Percentiles rank a stretch among this genome's conserved stretches.
phyloP scores from a whole-genome alignment of 1,140 invertebrate species.

The Dendrolimus punctatus region DNA sequence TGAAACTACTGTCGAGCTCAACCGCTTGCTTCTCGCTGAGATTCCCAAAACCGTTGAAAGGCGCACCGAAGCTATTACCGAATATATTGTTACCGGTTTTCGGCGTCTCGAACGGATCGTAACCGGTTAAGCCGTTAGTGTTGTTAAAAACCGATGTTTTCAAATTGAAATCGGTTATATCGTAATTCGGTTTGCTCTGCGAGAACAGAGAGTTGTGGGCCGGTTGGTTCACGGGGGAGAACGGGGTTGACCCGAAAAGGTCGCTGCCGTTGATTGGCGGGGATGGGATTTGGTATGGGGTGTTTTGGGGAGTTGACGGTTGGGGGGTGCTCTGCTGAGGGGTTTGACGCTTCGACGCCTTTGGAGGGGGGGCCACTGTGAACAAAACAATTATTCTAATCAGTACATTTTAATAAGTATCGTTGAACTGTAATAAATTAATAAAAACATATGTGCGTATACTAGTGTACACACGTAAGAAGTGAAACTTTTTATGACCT shows the following conservation, averaged over 20 bases:
- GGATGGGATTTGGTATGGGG: conserved; percentile 35
- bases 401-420: too few relatives aligned
- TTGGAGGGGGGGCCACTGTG: conserved; percentile 86
- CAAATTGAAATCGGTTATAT: conserved; percentile 63
- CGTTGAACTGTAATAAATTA: too few relatives aligned
- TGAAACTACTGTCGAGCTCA: conserved; percentile 67
- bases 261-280: conserved; percentile 72
- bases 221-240: conserved; percentile 34
- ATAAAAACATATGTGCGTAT: too few relatives aligned
- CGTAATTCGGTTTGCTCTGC: conserved; percentile 55
- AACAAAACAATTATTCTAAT: conserved; percentile 21
- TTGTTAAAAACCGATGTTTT: conserved; percentile 59
- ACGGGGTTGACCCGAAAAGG: conserved; percentile 79
- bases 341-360: conserved; percentile 76
- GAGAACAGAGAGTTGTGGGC: conserved; percentile 14
- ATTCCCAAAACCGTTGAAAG: conserved; percentile 62
- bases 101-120: conserved; percentile 86
- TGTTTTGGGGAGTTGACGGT: neutral
- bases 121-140: conserved; percentile 61
- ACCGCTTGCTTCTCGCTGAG: conserved; percentile 63
- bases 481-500: too few relatives aligned
- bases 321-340: conserved; percentile 31
- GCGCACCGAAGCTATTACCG: conserved; percentile 50
- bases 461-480: too few relatives aligned
- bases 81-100: conserved; percentile 71